Conservation (phyloP, 2,797 vertebrate genomes). For the Pseudochromis fuscus region DNA sequence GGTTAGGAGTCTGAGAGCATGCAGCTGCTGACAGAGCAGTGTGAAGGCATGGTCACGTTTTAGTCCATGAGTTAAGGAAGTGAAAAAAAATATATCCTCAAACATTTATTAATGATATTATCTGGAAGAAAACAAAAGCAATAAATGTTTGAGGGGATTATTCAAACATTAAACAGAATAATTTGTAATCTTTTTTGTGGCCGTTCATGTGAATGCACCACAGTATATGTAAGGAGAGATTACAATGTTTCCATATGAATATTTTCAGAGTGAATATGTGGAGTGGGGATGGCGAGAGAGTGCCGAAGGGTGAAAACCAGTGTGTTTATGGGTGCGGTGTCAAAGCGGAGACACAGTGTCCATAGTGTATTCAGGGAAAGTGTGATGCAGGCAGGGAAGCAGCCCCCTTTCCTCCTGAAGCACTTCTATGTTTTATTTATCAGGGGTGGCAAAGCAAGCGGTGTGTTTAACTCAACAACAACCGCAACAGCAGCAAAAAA, state of each 20-base stretch:
- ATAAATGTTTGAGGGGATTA: constrained; percentile 41
- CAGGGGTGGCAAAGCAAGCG: constrained; percentile 68
- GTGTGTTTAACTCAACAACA: constrained; percentile 78
- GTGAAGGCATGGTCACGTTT: constrained; percentile 46
- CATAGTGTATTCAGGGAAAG: constrained; percentile 60
- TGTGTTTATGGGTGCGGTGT: constrained; percentile 36
- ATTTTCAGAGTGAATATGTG: constrained; percentile 37
- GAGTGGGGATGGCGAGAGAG: constrained; percentile 14
- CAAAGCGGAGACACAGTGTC: constrained; percentile 60
- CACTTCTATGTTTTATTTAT: constrained; percentile 82
- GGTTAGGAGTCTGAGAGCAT: constrained; percentile 44
- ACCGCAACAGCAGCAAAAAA: constrained; percentile 67
- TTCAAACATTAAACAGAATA: constrained; percentile 48
- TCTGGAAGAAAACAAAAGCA: constrained; percentile 33
- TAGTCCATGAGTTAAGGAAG: constrained; percentile 13
- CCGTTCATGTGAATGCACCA: constrained; percentile 10
- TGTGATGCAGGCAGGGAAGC: constrained; percentile 58
- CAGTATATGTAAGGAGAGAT: constrained; percentile 27
- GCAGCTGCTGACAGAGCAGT: constrained; percentile 50
- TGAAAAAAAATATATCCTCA: too few relatives aligned
- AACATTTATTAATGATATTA: constrained; percentile 44
- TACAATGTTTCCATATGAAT: constrained; percentile 47
- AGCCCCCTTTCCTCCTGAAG: constrained; percentile 55
- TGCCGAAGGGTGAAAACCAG: constrained; percentile 39
- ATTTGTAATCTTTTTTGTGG: constrained; percentile 27